Base-by-base conservation (phyloP, 53 echinoderm and acorn worm genomes). In the Henricia sp. region DNA sequence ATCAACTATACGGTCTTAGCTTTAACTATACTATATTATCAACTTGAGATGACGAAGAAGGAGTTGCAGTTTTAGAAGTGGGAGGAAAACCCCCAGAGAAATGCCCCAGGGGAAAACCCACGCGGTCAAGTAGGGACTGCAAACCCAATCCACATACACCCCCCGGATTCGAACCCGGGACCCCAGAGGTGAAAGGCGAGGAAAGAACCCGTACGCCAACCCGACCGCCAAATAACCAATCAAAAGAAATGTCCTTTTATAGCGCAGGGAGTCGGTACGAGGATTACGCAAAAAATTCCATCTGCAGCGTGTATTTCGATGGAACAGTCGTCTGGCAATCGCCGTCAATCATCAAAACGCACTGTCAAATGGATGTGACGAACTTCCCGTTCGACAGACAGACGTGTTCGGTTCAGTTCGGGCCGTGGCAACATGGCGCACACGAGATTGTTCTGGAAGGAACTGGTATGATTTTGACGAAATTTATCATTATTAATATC, bases 351-450 rank as follows among this genome's bases (percentile, higher is more conserved):
- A 92, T 97, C 68, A 97, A 85, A 43, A 94, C 97, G 13, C 97
- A 97, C 41, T 97, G 97, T 43, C 90, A 87, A 16, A 97, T 97
- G 97, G 97, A 97, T 59, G 97, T 97, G 21, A 94, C 93, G 11
- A 92, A 94, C 70, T 97, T 97, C 63, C 97, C 97, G 1, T 97
- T 97, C 71, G 97, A 97, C 54, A 72, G 83, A 14, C 97, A 97
- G 71, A 88, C 83, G 9, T 97, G 97, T 51, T 56, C 55, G 3
- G 85, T 97, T 32, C 88, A 83, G 30, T 97, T 97, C 65, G 97
- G 97, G 16, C 97, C 97, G n/a, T 97, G 97, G 97, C 97, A 94
- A 63, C 97, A 97, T 74, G 92, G 90, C 50, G 88, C 92, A 16
- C 71, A 77, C 36, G 97, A 97, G 54, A 97, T 97, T 46, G 54